Conservation (phyloP, 2,888 invertebrate species). For the Bibio marci region DNA sequence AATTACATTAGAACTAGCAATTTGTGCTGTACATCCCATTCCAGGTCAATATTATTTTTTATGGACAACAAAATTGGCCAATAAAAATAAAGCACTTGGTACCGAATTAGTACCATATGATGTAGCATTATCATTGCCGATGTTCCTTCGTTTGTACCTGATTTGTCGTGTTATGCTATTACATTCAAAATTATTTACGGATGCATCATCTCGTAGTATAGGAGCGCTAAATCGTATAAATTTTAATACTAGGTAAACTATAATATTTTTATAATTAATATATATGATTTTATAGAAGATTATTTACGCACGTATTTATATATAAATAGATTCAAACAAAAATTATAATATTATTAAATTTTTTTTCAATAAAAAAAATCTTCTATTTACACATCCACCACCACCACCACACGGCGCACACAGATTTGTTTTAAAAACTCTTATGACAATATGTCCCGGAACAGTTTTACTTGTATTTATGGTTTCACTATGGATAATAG, state of each 20-base stretch:
- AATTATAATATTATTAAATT: no score
- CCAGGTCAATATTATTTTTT: conserved; percentile 82
- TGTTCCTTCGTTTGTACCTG: conserved; percentile 98
- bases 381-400: no score
- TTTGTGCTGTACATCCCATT: conserved; percentile 96
- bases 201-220: conserved; percentile 96
- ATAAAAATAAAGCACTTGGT: conserved; percentile 56
- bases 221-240: conserved; percentile 96
- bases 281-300: no score
- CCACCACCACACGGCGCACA: not conserved
- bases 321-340: no score
- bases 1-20: conserved; percentile 78
- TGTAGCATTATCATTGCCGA: conserved; percentile 92
- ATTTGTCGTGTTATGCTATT: conserved; percentile 99
- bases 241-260: conserved; percentile 85
- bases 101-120: conserved; percentile 77
- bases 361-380: no score
- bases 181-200: conserved; percentile 98
- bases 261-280: no score
- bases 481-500: conserved; percentile 98
- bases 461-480: conserved; percentile 96
- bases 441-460: conserved; percentile 99
- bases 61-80: conserved; percentile 91
- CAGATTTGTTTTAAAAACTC: conserved; percentile 86
- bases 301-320: no score